Evolutionary conservation across 2,113 vertebrate species (phyloP).

Genomic region (Ciconia maguari): DNA sequence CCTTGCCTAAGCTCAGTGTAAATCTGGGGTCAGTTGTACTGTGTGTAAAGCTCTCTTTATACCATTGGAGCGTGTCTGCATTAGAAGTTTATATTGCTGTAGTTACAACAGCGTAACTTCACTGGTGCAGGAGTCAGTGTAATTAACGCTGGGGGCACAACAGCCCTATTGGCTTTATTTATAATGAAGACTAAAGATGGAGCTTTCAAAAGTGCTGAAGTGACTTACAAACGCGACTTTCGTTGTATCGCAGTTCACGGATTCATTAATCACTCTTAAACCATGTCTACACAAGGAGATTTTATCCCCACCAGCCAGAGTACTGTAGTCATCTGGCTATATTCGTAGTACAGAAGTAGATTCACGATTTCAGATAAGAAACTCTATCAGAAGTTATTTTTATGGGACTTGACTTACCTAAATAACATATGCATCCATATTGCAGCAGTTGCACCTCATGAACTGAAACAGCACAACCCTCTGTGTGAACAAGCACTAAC

Average conservation of each 20-base stretch:
- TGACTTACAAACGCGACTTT: background rate
- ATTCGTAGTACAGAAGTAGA: background rate
- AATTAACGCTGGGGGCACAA: background rate
- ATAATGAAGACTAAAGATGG: constrained; percentile 56
- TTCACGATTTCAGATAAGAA: background rate
- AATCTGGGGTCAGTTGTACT: background rate
- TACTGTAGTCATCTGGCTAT: background rate
- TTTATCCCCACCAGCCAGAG: background rate
- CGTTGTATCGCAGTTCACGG: background rate
- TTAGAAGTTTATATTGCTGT: constrained; percentile 18
- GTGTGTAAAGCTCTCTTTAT: background rate
- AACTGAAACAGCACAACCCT: background rate
- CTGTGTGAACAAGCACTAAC: background rate
- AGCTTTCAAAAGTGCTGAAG: constrained; percentile 28
- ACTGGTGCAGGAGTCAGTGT: background rate
- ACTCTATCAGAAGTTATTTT: background rate
- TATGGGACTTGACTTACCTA: background rate
- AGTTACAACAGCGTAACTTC: constrained; percentile 4
- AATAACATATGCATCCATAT: background rate
- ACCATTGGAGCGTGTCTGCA: background rate
- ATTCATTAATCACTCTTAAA: constrained; percentile 46
- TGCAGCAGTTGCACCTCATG: background rate
- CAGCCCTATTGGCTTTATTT: background rate
- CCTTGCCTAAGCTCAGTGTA: background rate
- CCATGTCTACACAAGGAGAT: background rate